Base-by-base conservation (phyloP, 2,888 invertebrate genomes). In the Carcina quercana region DNA sequence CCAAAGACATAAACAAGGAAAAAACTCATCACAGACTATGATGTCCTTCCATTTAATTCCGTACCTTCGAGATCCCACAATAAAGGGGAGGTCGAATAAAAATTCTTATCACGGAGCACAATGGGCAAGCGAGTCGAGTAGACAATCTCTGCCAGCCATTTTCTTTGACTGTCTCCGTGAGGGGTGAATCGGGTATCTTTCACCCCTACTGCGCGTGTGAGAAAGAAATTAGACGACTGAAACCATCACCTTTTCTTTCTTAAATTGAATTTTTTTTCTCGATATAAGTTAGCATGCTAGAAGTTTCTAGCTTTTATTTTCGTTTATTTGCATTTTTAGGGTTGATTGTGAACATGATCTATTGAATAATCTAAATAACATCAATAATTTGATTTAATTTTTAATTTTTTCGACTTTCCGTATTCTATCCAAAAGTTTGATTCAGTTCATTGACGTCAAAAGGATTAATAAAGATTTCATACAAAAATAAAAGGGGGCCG, bases 51-150 rank as follows among this genome's bases (percentile, higher is more conserved):
- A 57, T 63, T 55, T 55, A 54, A 64, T 59, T 55, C 48, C 48
- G 48, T 44, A 57, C 53, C 52, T 59, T 59, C 49, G 47, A 42
- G 42, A 43, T 42, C 40, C 45, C 51, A 53, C 58, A 57, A 52
- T 48, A 54, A 51, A 35, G 42, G 34, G 35, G 29, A 30, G 37
- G 45, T 45, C 34, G 45, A 50, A 63, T 59, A 58, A 59, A 54
- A 63, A 63, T 56, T 63, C 62, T 54, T 59, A 63, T 65, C 67
- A 53, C 56, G 55, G 40, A 32, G 47, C 43, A 43, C 40, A 46
- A 40, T 32, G 45, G 48, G 34, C 33, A 37, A 39, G 38, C 34
- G 30, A 28, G 35, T 32, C n/a, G 36, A 37, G 36, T 32, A 34
- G 34, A 36, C 45, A 47, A 54, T 48, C 45, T 49, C 35, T 27